Conservation (phyloP, 64 coral and sea anemone genomes). For the Pachyseris speciosa region DNA sequence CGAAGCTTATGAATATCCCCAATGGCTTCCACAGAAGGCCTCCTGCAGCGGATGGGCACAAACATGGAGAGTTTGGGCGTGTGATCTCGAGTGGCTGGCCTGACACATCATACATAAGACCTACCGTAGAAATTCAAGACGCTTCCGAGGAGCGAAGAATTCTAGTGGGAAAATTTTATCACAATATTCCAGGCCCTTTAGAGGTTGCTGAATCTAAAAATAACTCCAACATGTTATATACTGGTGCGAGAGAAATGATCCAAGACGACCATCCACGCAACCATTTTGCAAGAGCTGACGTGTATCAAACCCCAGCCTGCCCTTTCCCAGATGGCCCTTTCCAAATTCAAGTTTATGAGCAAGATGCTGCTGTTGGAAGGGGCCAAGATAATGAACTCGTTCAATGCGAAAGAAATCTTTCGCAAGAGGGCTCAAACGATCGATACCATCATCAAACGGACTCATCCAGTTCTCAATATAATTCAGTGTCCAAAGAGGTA, state of each 20-base stretch:
- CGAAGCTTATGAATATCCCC: neutral
- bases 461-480: neutral
- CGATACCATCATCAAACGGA: neutral
- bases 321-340: neutral
- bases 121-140: neutral
- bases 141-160: constrained; percentile 5
- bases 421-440: neutral
- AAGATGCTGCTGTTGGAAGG: constrained; percentile 23
- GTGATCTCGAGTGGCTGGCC: too few species aligned
- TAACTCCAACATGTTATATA: neutral
- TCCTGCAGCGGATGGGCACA: neutral
- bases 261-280: neutral
- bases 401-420: neutral
- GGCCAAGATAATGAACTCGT: neutral
- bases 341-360: neutral
- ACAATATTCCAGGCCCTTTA: neutral
- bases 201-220: neutral
- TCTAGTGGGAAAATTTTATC: neutral
- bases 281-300: neutral
- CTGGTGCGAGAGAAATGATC: too few species aligned
- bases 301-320: neutral
- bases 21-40: neutral
- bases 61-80: neutral
- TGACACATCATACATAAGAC: too few species aligned
- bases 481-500: neutral